These are phyloP conservation scores for Melanophora roralis DNA, from an alignment of 2,888 invertebrate species.

Conservation along the genomic window DNA sequence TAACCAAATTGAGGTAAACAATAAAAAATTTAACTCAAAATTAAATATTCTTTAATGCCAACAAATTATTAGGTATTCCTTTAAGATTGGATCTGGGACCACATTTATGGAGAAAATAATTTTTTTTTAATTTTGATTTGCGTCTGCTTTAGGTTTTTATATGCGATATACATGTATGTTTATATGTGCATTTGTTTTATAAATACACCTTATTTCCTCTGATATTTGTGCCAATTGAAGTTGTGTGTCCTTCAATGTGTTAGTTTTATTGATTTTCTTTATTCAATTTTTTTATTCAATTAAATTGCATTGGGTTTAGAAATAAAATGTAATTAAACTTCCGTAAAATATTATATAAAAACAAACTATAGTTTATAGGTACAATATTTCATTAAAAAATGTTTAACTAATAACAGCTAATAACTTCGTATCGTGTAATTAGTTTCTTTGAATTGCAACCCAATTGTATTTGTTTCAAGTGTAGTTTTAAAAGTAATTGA, in stretches of 20 bases:
- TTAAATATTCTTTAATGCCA: no score
- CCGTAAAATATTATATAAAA: slow-evolving; percentile 44
- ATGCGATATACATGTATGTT: no score
- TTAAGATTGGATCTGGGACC: no score
- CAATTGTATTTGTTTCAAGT: neutral
- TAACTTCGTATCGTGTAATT: slow-evolving; percentile 37
- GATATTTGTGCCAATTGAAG: neutral
- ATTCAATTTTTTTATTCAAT: slow-evolving; percentile 23
- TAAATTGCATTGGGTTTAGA: slow-evolving; percentile 38
- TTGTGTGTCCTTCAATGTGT: slow-evolving; percentile 33
- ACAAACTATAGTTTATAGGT: neutral
- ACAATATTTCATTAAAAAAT: no score
- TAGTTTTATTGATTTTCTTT: neutral
- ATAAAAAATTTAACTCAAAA: no score
- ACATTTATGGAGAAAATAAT: no score
- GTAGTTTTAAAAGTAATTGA: no score
- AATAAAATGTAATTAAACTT: slow-evolving; percentile 56
- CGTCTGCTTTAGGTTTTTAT: no score
- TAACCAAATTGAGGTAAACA: no score
- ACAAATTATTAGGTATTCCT: no score
- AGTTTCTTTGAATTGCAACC: slow-evolving; percentile 47
- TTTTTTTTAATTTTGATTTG: no score
- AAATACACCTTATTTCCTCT: no score
- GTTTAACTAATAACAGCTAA: slow-evolving; percentile 33
- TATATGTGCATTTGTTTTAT: neutral